These are phyloP conservation scores for Parotia lawesii DNA, from an alignment of 2,113 vertebrate genomes.

Conservation along the genomic window DNA sequence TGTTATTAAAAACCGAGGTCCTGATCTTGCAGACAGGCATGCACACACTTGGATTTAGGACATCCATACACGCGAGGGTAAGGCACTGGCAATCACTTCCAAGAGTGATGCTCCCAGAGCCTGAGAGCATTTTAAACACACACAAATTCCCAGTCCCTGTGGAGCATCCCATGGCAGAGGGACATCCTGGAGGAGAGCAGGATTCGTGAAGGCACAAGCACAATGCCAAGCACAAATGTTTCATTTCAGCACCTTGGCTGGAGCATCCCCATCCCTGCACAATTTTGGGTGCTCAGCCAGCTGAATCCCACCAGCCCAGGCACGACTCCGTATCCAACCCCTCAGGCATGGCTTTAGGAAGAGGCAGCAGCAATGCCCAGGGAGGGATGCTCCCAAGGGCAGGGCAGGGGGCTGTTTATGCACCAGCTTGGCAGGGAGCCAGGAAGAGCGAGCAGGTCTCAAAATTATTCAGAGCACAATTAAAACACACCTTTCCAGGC, in stretches of 20 bases:
- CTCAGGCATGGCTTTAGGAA: not conserved
- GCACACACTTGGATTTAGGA: not conserved
- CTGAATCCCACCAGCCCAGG: not conserved
- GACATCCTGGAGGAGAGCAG: not conserved
- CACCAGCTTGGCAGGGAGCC: not conserved
- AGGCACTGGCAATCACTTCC: not conserved
- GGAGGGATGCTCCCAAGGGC: not conserved
- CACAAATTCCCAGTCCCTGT: fast-evolving
- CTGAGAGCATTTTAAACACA: not conserved
- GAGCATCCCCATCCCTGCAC: not conserved
- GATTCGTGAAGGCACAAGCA: not conserved
- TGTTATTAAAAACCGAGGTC: conserved; percentile 30
- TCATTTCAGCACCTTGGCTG: not conserved
- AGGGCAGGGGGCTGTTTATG: not conserved
- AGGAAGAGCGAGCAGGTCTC: not conserved
- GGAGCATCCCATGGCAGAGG: fast-evolving
- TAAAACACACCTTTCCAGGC: not conserved
- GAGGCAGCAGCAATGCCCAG: not conserved
- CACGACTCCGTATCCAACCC: fast-evolving
- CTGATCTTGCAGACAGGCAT: not conserved
- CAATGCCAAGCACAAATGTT: not conserved
- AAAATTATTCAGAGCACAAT: conserved; percentile 2
- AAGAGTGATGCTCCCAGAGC: not conserved
- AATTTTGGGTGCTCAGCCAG: not conserved
- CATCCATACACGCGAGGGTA: fast-evolving